Evolutionary conservation across 2,888 invertebrate genomes (phyloP), one percentile per base, ranked within the genome.

Genomic region (Chymomyza fuscimana): DNA sequence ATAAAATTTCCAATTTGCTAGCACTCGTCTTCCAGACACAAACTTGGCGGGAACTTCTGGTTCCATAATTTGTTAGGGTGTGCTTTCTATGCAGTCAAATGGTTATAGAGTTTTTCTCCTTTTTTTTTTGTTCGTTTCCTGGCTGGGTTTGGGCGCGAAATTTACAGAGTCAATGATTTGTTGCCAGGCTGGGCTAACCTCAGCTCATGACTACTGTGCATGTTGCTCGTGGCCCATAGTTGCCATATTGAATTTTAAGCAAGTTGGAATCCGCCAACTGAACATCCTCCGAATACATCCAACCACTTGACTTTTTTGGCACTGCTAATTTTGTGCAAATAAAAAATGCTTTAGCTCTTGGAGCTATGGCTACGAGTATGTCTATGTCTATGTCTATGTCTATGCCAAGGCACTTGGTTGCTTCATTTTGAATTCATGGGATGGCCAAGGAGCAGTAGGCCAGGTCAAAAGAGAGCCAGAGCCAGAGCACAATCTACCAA

Each of bases 1-100:
- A 85, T 88, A 88, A 86, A 88, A 85, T 85, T 81, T 88, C 88
- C 88, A 85, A 85, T 85, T 85, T 88, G 83, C 83, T 77, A 78
- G 69, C 78, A 79, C 82, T 87, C 79, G 86, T 80, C 88, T 86
- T 80, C 80, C 82, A 22, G 69, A 64, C 52, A 67, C 62, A 86
- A 87, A 87, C 83, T 83, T 83, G 81, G 76, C 74, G 22, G 22
- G 10, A 74, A 72, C 74, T 32, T 29, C 32, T 12, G 32, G 12
- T 36, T 29, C 40, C 32, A 16, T 19, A n/a, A 29, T 25, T 58
- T 15, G 9, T 22, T 9, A 58, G 25, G 58, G 58, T 22, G 58
- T 22, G 58, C 58, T 36, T 46, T 1, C 40, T 46, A 12, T 46
- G 40, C 58, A 58, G 29, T 16, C 16, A 54, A 54, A 73, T 71